Conservation (phyloP, 2,888 invertebrate genomes). For the Teleogryllus oceanicus region DNA sequence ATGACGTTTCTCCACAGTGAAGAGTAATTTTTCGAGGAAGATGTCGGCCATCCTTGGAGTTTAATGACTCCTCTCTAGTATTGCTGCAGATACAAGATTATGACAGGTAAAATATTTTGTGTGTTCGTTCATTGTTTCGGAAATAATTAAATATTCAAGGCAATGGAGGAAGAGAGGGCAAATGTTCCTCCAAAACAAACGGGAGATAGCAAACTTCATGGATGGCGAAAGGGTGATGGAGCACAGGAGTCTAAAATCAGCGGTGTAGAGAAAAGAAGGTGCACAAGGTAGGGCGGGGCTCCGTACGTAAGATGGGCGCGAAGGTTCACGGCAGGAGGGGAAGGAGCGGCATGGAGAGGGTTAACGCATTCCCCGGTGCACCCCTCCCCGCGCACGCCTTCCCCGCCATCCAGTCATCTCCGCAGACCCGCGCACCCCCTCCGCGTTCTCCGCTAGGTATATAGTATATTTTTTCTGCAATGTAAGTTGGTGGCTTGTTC, state of each 20-base stretch:
- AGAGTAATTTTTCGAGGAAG: slow-evolving; percentile 10
- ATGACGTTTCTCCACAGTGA: not conserved
- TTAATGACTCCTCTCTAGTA: not conserved
- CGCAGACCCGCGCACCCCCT: not conserved
- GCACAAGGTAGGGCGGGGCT: slow-evolving; percentile 18
- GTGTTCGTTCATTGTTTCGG: not conserved
- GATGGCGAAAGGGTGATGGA: not conserved
- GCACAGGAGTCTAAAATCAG: too few relatives aligned
- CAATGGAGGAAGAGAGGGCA: not conserved
- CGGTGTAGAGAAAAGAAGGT: not conserved
- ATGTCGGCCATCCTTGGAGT: not conserved
- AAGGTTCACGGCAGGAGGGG: not conserved
- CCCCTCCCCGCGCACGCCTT: not conserved
- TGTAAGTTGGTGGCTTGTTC: slow-evolving; percentile 30
- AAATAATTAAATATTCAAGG: not conserved
- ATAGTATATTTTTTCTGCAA: slow-evolving; percentile 10
- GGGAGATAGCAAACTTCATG: not conserved
- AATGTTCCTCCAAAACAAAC: not conserved
- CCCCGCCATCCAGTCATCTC: not conserved
- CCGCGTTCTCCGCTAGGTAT: slow-evolving; percentile 3
- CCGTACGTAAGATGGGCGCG: slow-evolving; percentile 22
- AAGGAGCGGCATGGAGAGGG: not conserved
- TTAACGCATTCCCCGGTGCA: not conserved
- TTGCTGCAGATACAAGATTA: not conserved
- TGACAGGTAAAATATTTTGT: slow-evolving; percentile 18